Percentiles rank a stretch among this genome's conserved stretches.
Evolutionary conservation across 2,113 vertebrate genomes (phyloP).

Genomic region (Gadus macrocephalus): DNA sequence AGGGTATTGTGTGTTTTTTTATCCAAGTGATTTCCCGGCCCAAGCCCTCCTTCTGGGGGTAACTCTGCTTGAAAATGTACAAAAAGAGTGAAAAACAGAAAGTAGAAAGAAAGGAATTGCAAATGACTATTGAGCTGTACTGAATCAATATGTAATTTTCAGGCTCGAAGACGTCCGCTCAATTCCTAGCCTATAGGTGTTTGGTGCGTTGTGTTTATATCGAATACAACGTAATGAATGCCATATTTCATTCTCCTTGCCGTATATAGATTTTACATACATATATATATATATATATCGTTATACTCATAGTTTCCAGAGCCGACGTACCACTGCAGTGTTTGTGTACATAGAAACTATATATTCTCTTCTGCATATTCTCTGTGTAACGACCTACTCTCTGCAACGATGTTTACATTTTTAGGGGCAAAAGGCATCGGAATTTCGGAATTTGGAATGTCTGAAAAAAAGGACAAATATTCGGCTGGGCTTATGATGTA

Average conservation of each 20-base stretch:
- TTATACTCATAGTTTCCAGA: neutral
- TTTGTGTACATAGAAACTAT: slow-evolving; percentile 39
- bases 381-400: slow-evolving; percentile 19
- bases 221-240: slow-evolving; percentile 55
- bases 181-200: slow-evolving; percentile 52
- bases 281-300: slow-evolving; percentile 20
- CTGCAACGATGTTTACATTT: slow-evolving; percentile 59
- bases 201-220: slow-evolving; percentile 55
- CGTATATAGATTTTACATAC: slow-evolving; percentile 48
- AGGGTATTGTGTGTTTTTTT: too few relatives aligned
- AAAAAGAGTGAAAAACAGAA: too few relatives aligned
- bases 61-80: slow-evolving; percentile 53
- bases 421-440: slow-evolving; percentile 8
- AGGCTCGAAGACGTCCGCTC: slow-evolving; percentile 33
- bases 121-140: slow-evolving; percentile 60
- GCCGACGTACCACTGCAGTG: neutral
- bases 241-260: slow-evolving; percentile 59
- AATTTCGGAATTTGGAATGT: slow-evolving; percentile 30
- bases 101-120: slow-evolving; percentile 39
- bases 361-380: neutral
- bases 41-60: slow-evolving; percentile 35
- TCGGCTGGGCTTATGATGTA: slow-evolving; percentile 29
- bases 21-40: slow-evolving; percentile 22
- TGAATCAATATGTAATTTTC: slow-evolving; percentile 69
- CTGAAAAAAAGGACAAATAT: slow-evolving; percentile 24